phyloP scores from a whole-genome alignment of 2,113 vertebrate species.

The Chlamydotis undulata region DNA sequence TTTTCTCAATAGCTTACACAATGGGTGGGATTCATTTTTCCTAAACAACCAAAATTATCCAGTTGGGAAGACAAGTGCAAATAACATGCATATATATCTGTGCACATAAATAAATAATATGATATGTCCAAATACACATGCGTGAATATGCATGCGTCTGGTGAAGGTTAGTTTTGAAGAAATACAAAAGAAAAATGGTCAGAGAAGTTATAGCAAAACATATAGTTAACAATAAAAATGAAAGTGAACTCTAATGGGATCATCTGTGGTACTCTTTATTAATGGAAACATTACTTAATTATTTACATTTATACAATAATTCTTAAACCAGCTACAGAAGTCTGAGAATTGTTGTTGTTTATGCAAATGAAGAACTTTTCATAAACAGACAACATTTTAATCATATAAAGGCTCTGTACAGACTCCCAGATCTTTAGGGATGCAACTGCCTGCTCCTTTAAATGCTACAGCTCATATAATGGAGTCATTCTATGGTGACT shows the following conservation, averaged over 20 bases:
- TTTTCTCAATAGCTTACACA: not conserved
- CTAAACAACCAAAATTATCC: not conserved
- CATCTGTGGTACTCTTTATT: not conserved
- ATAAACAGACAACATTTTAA: not conserved
- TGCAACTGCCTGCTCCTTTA: not conserved
- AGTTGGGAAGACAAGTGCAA: not conserved
- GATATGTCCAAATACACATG: not conserved
- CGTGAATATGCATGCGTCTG: not conserved
- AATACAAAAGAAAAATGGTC: not conserved
- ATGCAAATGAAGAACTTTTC: not conserved
- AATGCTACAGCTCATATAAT: not conserved
- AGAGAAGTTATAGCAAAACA: not conserved
- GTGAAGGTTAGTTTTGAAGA: not conserved
- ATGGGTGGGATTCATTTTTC: not conserved
- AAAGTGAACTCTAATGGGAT: not conserved
- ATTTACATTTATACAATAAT: not conserved
- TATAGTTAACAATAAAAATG: not conserved
- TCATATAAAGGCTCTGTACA: not conserved
- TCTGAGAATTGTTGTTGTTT: not conserved
- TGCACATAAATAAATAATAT: not conserved
- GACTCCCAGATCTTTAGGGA: not conserved
- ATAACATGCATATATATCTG: not conserved
- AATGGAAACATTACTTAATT: not conserved
- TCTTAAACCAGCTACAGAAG: not conserved
- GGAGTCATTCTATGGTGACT: not conserved